Base-by-base conservation (phyloP, 2,888 invertebrate genomes). In the Tanypteryx hageni region DNA sequence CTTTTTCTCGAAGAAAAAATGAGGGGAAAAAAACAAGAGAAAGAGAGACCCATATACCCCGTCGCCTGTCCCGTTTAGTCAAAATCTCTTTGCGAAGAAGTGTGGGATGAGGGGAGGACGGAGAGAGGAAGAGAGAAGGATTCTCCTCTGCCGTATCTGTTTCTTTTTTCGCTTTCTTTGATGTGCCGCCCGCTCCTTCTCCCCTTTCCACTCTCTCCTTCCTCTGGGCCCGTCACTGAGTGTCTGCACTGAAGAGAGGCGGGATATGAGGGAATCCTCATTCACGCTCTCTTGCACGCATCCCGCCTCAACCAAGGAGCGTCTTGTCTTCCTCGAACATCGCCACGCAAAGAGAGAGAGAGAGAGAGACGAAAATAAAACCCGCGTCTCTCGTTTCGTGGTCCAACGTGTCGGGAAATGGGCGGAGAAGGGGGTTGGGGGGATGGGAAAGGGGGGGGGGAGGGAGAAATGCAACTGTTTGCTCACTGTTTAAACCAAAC, bases 51-150 rank as follows among this genome's bases (percentile, higher is more conserved):
- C 61, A 61, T 61, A 64, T 31, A 9, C n/a, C 86, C 61, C 68
- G 44, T 64, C 89, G 64, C 18, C 89, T 89, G 89, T 68, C 89
- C 89, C 89, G 89, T 56, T 89, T 44, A 89, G 64, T 89, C 89
- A 89, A 44, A 89, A 89, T 89, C 89, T 89, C 89, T 56, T 31
- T 18, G 89, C 89, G 64, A 14, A 10, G 89, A 68, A 31, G 61
- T 59, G 14, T 11, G 27, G 86, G 31, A 16, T 16, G 83, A 27
- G n/a, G 44, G 44, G 18, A 11, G 8, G 56, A 3, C 16, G 13
- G 83, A 83, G 57, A 57, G 83, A n/a, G 83, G 83, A 83, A 83
- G 13, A 82, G 44, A 31, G 82, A 7, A 57, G 7, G 16, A 13
- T 31, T 82, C 82, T 59, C 61, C 59, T 58, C 61, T 18, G 31